These are phyloP conservation scores for Physeter macrocephalus DNA, from an alignment of 2,113 vertebrate genomes.

Conservation along the genomic window DNA sequence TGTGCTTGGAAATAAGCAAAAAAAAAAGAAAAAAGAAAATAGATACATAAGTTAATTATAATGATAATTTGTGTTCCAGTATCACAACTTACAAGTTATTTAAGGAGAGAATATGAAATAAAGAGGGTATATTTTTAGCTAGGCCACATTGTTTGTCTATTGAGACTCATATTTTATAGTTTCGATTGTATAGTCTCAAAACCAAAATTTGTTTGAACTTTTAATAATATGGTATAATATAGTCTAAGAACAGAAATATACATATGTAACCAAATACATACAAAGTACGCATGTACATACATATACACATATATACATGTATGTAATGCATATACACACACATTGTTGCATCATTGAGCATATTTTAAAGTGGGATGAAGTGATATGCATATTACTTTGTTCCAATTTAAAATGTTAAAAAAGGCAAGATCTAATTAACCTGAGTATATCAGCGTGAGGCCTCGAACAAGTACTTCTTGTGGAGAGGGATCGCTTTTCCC, in stretches of 20 bases:
- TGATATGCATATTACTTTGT: neutral
- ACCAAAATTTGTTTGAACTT: neutral
- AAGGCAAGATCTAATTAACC: neutral
- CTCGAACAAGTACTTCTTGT: neutral
- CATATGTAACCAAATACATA: neutral
- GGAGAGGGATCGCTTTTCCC: neutral
- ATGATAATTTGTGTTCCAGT: neutral
- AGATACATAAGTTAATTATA: neutral
- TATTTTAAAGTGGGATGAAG: neutral
- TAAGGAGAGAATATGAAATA: constrained; percentile 43
- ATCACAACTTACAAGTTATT: constrained; percentile 19
- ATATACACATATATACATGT: neutral
- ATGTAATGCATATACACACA: neutral
- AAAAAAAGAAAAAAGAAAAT: neutral
- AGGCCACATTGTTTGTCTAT: neutral
- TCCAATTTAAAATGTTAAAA: neutral
- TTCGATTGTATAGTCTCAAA: neutral
- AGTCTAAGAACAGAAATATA: neutral
- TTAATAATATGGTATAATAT: neutral
- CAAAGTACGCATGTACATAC: neutral
- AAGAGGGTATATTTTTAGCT: neutral
- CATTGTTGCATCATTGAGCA: neutral
- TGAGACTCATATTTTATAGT: neutral
- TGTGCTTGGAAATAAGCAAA: constrained; percentile 26
- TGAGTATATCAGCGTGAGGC: neutral